phyloP scores from a whole-genome alignment of 35 echinoderm and acorn worm genomes.

The Amphiura filiformis region DNA sequence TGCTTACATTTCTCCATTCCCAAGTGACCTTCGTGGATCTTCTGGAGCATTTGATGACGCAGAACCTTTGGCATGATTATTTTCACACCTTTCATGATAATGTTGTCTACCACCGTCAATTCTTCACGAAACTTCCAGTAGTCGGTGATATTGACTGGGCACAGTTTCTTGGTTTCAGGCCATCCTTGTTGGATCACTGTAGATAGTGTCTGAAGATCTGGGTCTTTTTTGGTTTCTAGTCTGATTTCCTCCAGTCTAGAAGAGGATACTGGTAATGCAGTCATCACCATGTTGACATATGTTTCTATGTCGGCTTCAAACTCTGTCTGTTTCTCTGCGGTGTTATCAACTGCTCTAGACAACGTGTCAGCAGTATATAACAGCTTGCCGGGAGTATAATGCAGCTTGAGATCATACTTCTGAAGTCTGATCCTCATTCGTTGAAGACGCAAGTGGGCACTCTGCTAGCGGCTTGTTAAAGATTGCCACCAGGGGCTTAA shows the following conservation, averaged over 20 bases:
- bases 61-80: slow-evolving; percentile 24
- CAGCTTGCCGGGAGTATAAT: slow-evolving; percentile 52
- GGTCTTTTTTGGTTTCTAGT: slow-evolving; percentile 13
- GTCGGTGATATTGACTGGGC: neutral
- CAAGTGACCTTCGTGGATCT: slow-evolving; percentile 65
- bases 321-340: neutral
- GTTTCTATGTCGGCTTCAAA: slow-evolving; percentile 38
- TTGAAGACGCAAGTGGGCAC: slow-evolving; percentile 37
- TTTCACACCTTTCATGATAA: slow-evolving; percentile 37
- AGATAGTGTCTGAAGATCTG: neutral
- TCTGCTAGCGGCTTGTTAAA: slow-evolving; percentile 56
- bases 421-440: slow-evolving; percentile 35
- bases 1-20: slow-evolving; percentile 54
- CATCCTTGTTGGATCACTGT: slow-evolving; percentile 24
- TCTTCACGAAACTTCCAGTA: slow-evolving; percentile 29
- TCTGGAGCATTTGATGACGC: slow-evolving; percentile 31
- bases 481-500: slow-evolving; percentile 48
- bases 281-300: slow-evolving; percentile 37
- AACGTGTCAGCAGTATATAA: slow-evolving; percentile 43
- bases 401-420: slow-evolving; percentile 49
- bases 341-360: slow-evolving; percentile 38
- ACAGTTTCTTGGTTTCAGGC: neutral
- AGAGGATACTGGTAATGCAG: slow-evolving; percentile 7
- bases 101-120: slow-evolving; percentile 9
- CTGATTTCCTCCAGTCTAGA: slow-evolving; percentile 14